Evolutionary conservation across 2,888 invertebrate species (phyloP), one percentile per base, ranked within the genome.

Genomic region (Crossocerus cetratus): DNA sequence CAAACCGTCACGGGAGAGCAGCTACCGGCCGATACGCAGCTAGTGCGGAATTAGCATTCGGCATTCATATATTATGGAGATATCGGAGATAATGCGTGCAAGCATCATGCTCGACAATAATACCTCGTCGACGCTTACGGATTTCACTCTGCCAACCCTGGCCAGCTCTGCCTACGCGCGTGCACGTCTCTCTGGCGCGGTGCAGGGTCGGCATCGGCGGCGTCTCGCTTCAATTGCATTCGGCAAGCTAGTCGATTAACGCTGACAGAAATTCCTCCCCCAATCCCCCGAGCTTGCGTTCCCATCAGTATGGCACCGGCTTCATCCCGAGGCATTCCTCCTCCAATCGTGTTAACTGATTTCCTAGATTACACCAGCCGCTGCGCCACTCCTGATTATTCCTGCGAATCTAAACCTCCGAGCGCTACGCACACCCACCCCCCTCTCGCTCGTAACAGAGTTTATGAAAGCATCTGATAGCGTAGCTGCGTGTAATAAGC

Each of bases 11-110:
- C 66, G 63, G 63, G 42, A 63, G 21, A 57, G 2, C 54, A 78
- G 58, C 63, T 71, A 58, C 23, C 54, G 8, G 20, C 57, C 65
- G 62, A 74, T 57, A 43, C 4, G 32, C 11, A 32, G 32, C 32
- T 1, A n/a, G 13, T 18, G 2, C 54, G 55, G 49, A 75, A 72
- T 80, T 80, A 75, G 71, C 72, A 71, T 76, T 65, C 58, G 64
- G 57, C 74, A 83, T 81, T 80, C 72, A 72, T 83, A 70, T 70
- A 70, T 77, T 76, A 74, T 67, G 77, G 61, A 70, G 72, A 77
- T 72, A 56, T 62, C 72, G 61, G 16, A 56, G 55, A 68, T 73
- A 80, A 71, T 69, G 16, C 69, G 54, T 18, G 59, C 22, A 32
- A 66, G 57, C 70, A 58, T 77, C 63, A 14, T 42, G 57, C 22